A percentile compares a stretch with the other conserved stretches of the same genome.
These are phyloP conservation scores for Ophioderma brevispina DNA, from an alignment of 35 echinoderm and acorn worm genomes.

Conservation along the genomic window DNA sequence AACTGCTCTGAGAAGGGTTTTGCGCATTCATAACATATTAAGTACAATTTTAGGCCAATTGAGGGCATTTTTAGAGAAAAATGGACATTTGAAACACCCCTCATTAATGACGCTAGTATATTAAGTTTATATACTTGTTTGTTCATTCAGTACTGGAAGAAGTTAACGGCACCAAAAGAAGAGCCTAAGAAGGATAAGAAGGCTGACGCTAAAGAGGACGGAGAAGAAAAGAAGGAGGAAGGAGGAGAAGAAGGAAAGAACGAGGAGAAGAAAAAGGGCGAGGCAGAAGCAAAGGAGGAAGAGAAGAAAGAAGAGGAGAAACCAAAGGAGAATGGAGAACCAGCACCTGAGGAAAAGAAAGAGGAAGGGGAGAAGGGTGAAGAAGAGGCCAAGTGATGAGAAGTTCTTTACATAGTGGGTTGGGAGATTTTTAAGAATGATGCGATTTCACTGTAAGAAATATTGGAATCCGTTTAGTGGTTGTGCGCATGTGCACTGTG, in stretches of 20 bases:
- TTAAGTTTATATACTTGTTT: neutral
- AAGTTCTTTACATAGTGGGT: neutral
- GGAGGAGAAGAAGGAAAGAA: conserved; percentile 58
- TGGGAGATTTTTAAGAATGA: conserved; percentile 14
- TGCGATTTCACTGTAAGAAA: neutral
- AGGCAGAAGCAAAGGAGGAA: conserved; percentile 6
- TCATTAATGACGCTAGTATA: neutral
- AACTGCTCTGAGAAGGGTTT: too few relatives aligned
- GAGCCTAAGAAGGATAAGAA: conserved; percentile 85
- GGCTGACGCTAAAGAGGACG: conserved; percentile 41
- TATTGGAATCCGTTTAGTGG: conserved; percentile 2
- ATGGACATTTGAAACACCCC: neutral
- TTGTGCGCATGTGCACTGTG: conserved; percentile 12
- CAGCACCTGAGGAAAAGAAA: conserved; percentile 34
- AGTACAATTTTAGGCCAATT: neutral
- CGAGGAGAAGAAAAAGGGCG: conserved; percentile 41
- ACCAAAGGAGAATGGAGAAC: conserved; percentile 65
- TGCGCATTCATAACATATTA: too few relatives aligned
- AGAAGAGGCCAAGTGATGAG: conserved; percentile 26
- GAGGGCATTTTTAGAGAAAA: neutral
- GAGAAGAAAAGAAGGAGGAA: conserved; percentile 65
- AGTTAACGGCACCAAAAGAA: conserved; percentile 73
- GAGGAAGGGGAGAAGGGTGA: conserved; percentile 55
- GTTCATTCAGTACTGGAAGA: conserved; percentile 84
- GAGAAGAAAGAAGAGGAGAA: conserved; percentile 38